Conservation (phyloP, 2,113 vertebrate species). For the Phoenicopterus ruber region DNA sequence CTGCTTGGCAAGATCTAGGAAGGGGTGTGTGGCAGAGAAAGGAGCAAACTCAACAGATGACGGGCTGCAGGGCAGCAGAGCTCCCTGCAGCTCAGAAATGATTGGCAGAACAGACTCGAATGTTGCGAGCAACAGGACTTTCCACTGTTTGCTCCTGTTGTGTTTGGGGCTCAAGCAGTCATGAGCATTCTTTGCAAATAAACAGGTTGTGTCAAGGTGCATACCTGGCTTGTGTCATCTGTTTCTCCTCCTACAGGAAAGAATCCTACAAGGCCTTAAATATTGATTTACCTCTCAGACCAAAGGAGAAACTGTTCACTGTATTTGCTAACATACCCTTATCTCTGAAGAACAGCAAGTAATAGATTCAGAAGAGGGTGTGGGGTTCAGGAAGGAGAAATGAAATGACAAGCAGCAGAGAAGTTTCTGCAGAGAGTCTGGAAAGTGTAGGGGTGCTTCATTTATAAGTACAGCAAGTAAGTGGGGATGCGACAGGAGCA, state of each 20-base stretch:
- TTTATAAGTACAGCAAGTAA: not conserved
- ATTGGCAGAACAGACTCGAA: not conserved
- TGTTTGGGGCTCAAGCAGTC: not conserved
- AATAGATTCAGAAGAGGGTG: not conserved
- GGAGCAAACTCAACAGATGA: not conserved
- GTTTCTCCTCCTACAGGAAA: not conserved
- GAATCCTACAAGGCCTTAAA: not conserved
- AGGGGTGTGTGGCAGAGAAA: not conserved
- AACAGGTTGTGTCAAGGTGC: not conserved
- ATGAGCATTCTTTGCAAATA: not conserved
- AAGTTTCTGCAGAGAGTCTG: not conserved
- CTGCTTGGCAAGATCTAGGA: not conserved
- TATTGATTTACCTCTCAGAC: not conserved
- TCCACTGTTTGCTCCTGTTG: not conserved
- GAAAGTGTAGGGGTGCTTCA: not conserved
- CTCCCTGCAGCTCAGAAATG: not conserved
- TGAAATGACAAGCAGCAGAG: not conserved
- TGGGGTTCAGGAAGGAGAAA: not conserved
- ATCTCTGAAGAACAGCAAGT: not conserved
- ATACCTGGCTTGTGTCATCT: slow-evolving; percentile 19
- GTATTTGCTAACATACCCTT: not conserved
- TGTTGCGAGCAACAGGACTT: not conserved
- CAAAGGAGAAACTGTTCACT: not conserved
- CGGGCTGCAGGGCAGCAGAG: not conserved
- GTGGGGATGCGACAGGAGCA: not conserved